A percentile compares a stretch with the other conserved stretches of the same genome.
These are phyloP conservation scores for Thysanoteuthis rhombus DNA, from an alignment of 2,888 invertebrate genomes.

Conservation along the genomic window DNA sequence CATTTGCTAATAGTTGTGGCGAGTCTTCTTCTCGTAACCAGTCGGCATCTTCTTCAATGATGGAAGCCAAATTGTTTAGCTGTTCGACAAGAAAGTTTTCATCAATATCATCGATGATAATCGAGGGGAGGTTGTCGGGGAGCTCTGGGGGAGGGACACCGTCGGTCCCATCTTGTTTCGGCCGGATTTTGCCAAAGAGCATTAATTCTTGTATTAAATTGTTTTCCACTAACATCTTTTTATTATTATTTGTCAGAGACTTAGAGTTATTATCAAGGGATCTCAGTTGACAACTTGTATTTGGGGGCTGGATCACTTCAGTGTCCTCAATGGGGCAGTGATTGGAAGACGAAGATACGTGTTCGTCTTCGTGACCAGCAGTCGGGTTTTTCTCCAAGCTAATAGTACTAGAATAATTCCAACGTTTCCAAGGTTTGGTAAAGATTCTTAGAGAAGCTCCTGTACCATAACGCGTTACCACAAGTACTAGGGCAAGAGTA, in stretches of 20 bases:
- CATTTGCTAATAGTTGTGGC: background rate
- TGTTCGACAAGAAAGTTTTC: background rate
- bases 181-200: background rate
- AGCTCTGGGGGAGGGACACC: background rate
- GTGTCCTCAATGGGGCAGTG: background rate
- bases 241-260: background rate
- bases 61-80: background rate
- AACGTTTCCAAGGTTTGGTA: background rate
- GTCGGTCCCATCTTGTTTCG: background rate
- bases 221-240: slow-evolving; percentile 16
- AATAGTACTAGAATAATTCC: background rate
- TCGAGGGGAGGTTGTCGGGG: background rate
- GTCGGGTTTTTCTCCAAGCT: background rate
- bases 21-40: background rate
- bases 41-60: background rate
- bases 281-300: background rate
- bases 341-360: background rate
- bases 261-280: background rate
- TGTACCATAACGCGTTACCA: background rate
- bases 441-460: background rate
- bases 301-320: background rate
- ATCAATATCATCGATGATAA: background rate
- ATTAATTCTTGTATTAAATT: slow-evolving; percentile 1
- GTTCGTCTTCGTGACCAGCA: background rate
- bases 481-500: background rate